These are phyloP conservation scores for Aethes cnicana DNA, from an alignment of 2,888 invertebrate genomes.

Conservation along the genomic window DNA sequence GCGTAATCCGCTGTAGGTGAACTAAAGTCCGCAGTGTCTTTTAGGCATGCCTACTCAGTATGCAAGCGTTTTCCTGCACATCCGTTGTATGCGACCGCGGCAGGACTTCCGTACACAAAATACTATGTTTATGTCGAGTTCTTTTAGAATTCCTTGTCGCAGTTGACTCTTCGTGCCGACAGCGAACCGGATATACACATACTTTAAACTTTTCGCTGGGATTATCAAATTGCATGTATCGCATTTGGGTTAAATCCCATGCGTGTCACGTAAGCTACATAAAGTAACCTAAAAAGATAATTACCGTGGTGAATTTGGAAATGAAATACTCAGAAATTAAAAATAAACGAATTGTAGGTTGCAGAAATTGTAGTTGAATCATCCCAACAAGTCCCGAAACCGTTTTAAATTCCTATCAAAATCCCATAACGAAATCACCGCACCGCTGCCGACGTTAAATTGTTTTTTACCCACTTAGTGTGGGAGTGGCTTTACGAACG, in stretches of 20 bases:
- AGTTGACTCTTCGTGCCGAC: constrained; percentile 75
- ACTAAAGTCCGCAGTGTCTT: constrained; percentile 80
- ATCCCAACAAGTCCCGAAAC: constrained; percentile 3
- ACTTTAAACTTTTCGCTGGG: constrained; percentile 52
- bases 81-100: constrained; percentile 79
- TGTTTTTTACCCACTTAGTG: constrained; percentile 38
- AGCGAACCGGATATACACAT: constrained; percentile 64
- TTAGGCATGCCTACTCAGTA: constrained; percentile 81
- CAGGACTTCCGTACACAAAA: constrained; percentile 80
- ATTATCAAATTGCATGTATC: constrained; percentile 33
- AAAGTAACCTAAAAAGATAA: not conserved
- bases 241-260: constrained; percentile 3
- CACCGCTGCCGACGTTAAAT: constrained; percentile 23
- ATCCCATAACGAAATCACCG: constrained; percentile 35
- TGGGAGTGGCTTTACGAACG: constrained; percentile 65
- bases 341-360: too few species aligned
- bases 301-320: too few species aligned
- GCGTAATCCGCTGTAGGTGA: constrained; percentile 76
- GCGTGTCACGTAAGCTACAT: not conserved
- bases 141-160: constrained; percentile 76
- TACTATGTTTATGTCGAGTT: constrained; percentile 76
- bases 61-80: constrained; percentile 80
- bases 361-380: constrained; percentile 2
- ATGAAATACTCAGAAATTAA: too few species aligned
- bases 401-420: constrained; percentile 17